Evolutionary conservation across 2,797 vertebrate genomes (phyloP), one percentile per base, ranked within the genome.

Genomic region (Enteromius viviparus): DNA sequence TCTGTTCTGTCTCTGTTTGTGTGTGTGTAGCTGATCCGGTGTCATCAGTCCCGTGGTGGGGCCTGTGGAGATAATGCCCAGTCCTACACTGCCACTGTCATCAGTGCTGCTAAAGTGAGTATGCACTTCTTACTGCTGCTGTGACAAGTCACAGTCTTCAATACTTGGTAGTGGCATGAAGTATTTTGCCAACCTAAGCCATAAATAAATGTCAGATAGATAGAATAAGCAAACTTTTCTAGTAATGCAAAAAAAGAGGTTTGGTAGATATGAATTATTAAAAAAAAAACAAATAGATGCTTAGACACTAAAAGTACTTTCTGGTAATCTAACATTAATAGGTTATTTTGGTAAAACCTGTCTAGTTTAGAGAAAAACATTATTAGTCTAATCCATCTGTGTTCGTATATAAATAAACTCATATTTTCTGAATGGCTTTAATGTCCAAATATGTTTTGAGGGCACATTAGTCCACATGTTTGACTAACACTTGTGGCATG

Each of bases 71-170:
- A 99, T 93, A 98, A 98, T 91, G 95, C 98, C 86, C 98, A 99
- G 94, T 99, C 98, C 69, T 99, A 99, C 58, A 98, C 98, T 53
- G 98, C 98, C 87, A 98, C 98, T 47, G 98, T 99, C 91, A 99
- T 99, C 94, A 99, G 96, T 85, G 98, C 98, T 88, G 98, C 98
- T 87, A 99, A 99, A 97, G 97, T 99, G 93, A 96, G 97, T 96
- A 89, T 1, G 40, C 7, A 78, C 66, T 74, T 49, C 37, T 21
- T 7, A 58, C 49, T 12, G 17, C 23, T 34, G 26, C n/a, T 23
- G 9, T 8, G 23, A 10, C 71, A 26, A 64, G 75, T 45, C 58
- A 15, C 64, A 26, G 53, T 11, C 40, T 17, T 32, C 45, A 65
- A n/a, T 42, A 64, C 23, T 9, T 0, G 7, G 42, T 32, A 47